Evolutionary conservation across 2,797 vertebrate genomes (phyloP), one percentile per base, ranked within the genome.

Genomic region (Argyrosomus regius): DNA sequence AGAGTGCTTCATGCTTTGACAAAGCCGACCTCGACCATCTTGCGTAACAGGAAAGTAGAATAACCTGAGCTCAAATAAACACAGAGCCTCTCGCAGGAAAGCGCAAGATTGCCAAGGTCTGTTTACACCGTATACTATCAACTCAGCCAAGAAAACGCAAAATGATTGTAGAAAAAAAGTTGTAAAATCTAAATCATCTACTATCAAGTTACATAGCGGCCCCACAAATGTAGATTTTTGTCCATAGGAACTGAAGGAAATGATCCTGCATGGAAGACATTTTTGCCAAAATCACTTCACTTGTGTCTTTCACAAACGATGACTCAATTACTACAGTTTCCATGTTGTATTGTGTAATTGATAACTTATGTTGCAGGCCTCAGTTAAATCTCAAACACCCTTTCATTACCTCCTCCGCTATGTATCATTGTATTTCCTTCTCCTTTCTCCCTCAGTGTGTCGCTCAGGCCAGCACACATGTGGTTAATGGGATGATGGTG

Each of bases 401-500:
- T 78, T 86, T 80, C 67, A 43, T 75, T 88, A 41, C 68, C 72
- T 77, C 70, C 78, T 49, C 39, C 2, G 3, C 75, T 50, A 64
- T 77, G 70, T 28, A 72, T 82, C 66, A 17, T 31, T 86, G 66
- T 31, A 24, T 75, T 63, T 83, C 76, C 65, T 62, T 72, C 63
- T 69, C 62, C 72, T 8, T 65, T 61, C 73, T 72, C 53, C 70
- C 62, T 75, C 72, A 46, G 79, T 53, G 66, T 52, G 49, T 24
- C 60, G 43, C 31, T 86, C 52, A 57, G 72, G 69, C 78, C 86
- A 73, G 91, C 91, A 86, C 89, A 94, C 85, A 94, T 92, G 92
- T 89, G 88, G 87, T 93, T 94, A 92, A 95, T 92, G 86, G 87
- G 87, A 85, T 91, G 92, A 94, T 88, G 83, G 83, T 93, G 87